phyloP scores from a whole-genome alignment of 2,113 vertebrate species.

The Poeciliopsis retropinna region DNA sequence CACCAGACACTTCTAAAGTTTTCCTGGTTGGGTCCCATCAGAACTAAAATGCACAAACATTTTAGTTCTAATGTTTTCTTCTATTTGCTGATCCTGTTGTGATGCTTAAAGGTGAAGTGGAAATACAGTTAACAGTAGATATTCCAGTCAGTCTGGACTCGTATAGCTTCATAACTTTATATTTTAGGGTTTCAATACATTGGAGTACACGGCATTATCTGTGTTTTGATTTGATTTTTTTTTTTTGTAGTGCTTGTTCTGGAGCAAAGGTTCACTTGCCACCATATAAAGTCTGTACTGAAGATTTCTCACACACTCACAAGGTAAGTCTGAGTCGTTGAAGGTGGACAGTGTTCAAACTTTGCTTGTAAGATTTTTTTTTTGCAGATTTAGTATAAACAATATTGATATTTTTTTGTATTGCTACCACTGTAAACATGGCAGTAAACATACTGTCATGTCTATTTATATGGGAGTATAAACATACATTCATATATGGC shows the following conservation, averaged over 20 bases:
- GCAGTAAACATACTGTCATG: too few species aligned
- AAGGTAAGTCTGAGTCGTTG: background rate
- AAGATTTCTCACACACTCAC: background rate
- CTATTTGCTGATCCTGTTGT: too few species aligned
- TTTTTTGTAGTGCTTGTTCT: background rate
- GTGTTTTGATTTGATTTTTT: background rate
- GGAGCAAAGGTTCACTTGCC: background rate
- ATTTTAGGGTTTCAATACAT: too few species aligned
- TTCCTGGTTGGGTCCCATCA: too few species aligned
- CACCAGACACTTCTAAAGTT: too few species aligned
- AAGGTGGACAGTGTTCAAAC: background rate
- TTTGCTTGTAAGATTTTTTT: background rate
- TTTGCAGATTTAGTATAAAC: background rate
- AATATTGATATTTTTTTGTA: too few species aligned
- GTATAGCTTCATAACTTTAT: background rate
- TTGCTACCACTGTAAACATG: too few species aligned
- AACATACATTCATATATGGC: too few species aligned
- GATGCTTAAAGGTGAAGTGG: background rate
- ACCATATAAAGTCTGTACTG: background rate
- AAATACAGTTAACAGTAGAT: background rate
- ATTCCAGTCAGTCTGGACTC: background rate
- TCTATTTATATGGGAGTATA: too few species aligned
- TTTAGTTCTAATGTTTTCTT: too few species aligned
- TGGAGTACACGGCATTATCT: background rate
- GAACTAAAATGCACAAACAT: too few species aligned